Percentiles rank a stretch among this genome's conserved stretches.
phyloP scores from a whole-genome alignment of 2,113 vertebrate genomes.

The Podarcis raffonei region DNA sequence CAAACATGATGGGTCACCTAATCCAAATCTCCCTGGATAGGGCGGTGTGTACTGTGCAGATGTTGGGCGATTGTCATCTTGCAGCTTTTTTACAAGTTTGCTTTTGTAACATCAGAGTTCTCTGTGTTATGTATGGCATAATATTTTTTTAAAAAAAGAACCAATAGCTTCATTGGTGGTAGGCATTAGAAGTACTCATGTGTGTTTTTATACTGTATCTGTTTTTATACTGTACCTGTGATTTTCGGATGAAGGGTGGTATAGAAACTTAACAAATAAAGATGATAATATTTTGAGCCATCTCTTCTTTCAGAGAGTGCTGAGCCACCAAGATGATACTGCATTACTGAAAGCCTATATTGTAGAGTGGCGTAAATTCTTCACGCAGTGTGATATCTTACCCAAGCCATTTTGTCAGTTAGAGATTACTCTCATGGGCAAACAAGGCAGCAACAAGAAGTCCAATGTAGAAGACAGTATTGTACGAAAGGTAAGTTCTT shows the following conservation, averaged over 20 bases:
- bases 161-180: not conserved
- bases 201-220: no score
- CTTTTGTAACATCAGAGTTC: not conserved
- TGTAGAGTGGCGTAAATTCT: conserved; percentile 95
- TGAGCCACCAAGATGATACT: conserved; percentile 98
- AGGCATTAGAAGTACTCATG: not conserved
- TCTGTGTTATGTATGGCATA: not conserved
- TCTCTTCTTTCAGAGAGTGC: conserved; percentile 83
- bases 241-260: no score
- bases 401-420: conserved; percentile 95
- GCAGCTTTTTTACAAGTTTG: not conserved
- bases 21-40: not conserved
- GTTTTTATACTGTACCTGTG: no score
- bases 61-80: not conserved
- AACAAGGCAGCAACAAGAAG: conserved; percentile 98
- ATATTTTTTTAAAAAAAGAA: not conserved
- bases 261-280: no score
- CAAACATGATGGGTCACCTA: not conserved
- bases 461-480: conserved; percentile 98
- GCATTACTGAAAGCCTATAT: conserved; percentile 97
- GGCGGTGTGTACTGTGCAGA: conserved; percentile 13
- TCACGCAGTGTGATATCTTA: conserved; percentile 84
- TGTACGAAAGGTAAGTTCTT: conserved; percentile 88
- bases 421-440: conserved; percentile 95
- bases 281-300: not conserved